Evolutionary conservation across 2,113 vertebrate genomes (phyloP), one percentile per base, ranked within the genome.

Genomic region (Oncorhynchus masou): DNA sequence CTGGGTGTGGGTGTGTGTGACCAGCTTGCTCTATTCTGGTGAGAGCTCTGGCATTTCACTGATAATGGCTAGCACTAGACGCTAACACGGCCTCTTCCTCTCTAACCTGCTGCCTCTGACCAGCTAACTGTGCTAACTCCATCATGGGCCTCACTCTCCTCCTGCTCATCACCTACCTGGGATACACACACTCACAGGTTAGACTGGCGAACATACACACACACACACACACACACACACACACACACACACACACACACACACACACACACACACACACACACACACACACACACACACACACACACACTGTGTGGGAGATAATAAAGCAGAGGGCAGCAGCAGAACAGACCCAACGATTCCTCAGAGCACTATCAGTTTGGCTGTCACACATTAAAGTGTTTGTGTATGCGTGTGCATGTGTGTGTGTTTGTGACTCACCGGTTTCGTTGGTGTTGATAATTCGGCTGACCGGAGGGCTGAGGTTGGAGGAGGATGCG

Each of bases 391-490:
- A 39, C 39, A 39, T 39, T 39, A 8, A 39, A 39, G 39, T 39
- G 39, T 39, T 39, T 39, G 39, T 39, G 39, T 39, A 39, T 39
- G 39, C 8, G 8, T 39, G 39, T 39, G 34, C 8, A 1, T 60
- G 8, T 9, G 34, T 9, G 34, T 39, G 34, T 39, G 39, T 39
- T 39, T 74, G 71, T 8, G 54, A 94, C 95, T 95, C 84, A 99
- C 97, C 94, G 3, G 94, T 95, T 79, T 94, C 88, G 8, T 93
- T 95, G 3, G 93, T 95, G 76, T 90, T 92, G 87, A 96, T 83
- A 81, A 93, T 94, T 90, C 94, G 97, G 74, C 96, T 97, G 22
- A 96, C 92, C 81, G 96, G 94, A 51, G 94, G 94, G 79, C 95
- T 95, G 76, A 94, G 93, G 5, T 91, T 84, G 31, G 95, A 95